Evolutionary conservation across 2,888 invertebrate genomes (phyloP).

Genomic region (Cenopis cana): DNA sequence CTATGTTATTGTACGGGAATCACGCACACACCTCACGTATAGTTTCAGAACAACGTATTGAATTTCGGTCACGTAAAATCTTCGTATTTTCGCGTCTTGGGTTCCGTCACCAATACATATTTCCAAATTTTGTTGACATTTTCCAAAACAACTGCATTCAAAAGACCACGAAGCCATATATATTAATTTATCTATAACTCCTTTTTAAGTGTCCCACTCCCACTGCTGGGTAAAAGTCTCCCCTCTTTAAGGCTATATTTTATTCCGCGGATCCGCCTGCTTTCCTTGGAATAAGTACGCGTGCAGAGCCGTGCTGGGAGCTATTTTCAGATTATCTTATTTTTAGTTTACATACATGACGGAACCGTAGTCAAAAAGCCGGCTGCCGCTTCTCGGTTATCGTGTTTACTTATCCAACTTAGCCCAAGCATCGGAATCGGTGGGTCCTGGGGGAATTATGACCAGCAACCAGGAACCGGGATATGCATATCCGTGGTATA

Average conservation of each 20-base stretch:
- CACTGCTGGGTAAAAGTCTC: too few relatives aligned
- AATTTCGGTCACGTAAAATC: constrained; percentile 78
- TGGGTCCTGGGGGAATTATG: constrained; percentile 25
- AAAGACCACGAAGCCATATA: too few relatives aligned
- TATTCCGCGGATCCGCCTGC: too few relatives aligned
- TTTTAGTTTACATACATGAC: not conserved
- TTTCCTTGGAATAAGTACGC: too few relatives aligned
- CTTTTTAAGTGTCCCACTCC: too few relatives aligned
- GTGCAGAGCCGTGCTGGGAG: too few relatives aligned
- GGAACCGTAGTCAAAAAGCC: constrained; percentile 8
- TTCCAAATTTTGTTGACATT: constrained; percentile 5
- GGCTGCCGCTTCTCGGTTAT: constrained; percentile 2
- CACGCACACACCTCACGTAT: constrained; percentile 64
- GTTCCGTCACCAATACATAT: constrained; percentile 48
- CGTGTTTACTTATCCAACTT: constrained; percentile 34
- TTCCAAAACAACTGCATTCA: not conserved
- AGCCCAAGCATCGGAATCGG: constrained; percentile 25
- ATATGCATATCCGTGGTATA: not conserved
- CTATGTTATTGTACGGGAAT: constrained; percentile 51
- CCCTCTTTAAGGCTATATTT: too few relatives aligned
- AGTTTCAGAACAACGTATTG: constrained; percentile 64
- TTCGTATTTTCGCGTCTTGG: constrained; percentile 72
- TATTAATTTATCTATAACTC: too few relatives aligned
- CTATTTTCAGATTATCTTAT: too few relatives aligned
- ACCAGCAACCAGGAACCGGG: not conserved